Conservation (phyloP, 1,140 invertebrate species). For the Macrobrachium nipponense region DNA sequence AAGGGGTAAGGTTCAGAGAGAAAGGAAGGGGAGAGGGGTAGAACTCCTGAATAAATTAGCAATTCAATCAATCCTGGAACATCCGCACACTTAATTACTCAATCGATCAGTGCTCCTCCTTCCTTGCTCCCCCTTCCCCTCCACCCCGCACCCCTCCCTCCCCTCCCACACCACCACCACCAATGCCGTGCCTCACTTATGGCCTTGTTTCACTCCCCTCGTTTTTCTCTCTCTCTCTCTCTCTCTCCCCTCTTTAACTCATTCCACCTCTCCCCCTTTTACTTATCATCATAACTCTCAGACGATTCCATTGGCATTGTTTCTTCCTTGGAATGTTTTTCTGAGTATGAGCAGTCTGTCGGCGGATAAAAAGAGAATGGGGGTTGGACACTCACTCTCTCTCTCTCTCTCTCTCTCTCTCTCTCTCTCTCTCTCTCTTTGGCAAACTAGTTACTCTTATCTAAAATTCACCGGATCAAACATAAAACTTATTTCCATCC, state of each 20-base stretch:
- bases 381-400: too few species aligned
- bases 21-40: background rate
- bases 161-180: background rate
- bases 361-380: too few species aligned
- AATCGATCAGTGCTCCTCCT: slow-evolving; percentile 41
- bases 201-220: background rate
- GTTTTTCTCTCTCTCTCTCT: background rate
- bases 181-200: background rate
- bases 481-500: too few species aligned
- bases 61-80: slow-evolving; percentile 50
- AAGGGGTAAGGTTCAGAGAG: background rate
- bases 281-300: background rate
- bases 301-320: background rate
- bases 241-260: background rate
- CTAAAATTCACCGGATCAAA: too few species aligned
- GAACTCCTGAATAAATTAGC: slow-evolving; percentile 47
- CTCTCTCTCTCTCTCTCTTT: too few species aligned
- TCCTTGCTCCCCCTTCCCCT: background rate
- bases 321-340: background rate
- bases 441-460: too few species aligned
- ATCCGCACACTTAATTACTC: slow-evolving; percentile 51
- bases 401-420: too few species aligned
- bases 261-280: background rate
- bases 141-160: background rate
- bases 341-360: too few species aligned